These are phyloP conservation scores for Crypturellus undulatus DNA, from an alignment of 2,113 vertebrate genomes.

Conservation along the genomic window DNA sequence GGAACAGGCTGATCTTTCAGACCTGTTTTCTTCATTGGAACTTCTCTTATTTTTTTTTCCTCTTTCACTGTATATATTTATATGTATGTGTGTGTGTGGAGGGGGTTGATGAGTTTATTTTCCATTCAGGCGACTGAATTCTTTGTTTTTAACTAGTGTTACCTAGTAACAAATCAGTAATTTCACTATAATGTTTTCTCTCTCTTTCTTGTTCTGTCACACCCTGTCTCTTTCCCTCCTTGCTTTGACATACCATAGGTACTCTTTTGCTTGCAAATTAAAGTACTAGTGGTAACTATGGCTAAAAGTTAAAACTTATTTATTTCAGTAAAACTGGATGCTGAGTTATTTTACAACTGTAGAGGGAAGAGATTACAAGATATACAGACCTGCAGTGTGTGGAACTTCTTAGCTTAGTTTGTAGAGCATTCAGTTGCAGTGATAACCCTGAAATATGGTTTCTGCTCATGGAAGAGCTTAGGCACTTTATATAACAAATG, in stretches of 20 bases:
- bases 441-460: background rate
- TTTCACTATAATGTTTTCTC: background rate
- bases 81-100: too few species aligned
- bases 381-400: background rate
- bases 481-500: background rate
- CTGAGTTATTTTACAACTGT: background rate
- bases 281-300: background rate
- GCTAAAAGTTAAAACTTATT: background rate
- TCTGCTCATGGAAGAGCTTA: background rate
- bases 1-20: background rate
- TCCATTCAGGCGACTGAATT: background rate
- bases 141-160: background rate
- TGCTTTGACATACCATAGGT: background rate
- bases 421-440: fast-evolving
- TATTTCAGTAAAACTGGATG: background rate
- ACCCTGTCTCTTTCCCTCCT: background rate
- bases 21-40: background rate
- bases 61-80: background rate
- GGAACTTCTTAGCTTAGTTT: background rate
- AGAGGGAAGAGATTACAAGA: background rate
- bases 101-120: background rate
- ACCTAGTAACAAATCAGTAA: background rate
- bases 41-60: background rate
- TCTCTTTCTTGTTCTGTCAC: background rate
- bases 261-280: background rate